Conservation (phyloP, 2,888 invertebrate species). For the Sarcophaga subvicina region DNA sequence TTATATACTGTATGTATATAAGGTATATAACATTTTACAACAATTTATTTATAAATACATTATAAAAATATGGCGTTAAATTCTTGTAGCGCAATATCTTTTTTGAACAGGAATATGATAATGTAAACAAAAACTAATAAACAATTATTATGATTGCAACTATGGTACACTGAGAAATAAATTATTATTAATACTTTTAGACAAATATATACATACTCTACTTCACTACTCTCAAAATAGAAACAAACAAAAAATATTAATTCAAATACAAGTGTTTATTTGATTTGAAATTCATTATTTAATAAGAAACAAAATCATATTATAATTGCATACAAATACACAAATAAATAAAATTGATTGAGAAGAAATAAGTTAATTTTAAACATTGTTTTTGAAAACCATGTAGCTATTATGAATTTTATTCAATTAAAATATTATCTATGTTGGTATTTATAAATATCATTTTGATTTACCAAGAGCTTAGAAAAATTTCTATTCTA, state of each 20-base stretch:
- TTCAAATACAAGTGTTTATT: constrained; percentile 7
- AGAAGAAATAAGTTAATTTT: no score
- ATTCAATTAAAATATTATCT: constrained; percentile 47
- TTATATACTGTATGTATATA: background rate
- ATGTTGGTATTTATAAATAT: no score
- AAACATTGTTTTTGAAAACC: background rate
- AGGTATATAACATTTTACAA: background rate
- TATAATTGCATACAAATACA: no score
- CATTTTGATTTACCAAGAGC: no score
- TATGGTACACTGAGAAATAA: constrained; percentile 64
- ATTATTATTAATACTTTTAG: constrained; percentile 12
- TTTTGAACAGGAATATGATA: background rate
- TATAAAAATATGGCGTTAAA: background rate
- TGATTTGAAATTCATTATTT: background rate
- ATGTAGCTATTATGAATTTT: constrained; percentile 66
- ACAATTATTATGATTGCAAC: constrained; percentile 59
- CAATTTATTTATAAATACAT: background rate
- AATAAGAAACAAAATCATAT: no score
- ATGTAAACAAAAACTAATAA: constrained; percentile 22
- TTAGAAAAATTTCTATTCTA: no score
- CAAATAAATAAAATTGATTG: background rate
- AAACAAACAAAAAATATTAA: background rate
- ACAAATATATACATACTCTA: constrained; percentile 10
- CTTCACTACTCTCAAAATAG: no score
- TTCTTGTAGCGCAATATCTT: background rate